phyloP scores from a whole-genome alignment of 2,888 invertebrate species.

The Mimumesa dahlbomi region DNA sequence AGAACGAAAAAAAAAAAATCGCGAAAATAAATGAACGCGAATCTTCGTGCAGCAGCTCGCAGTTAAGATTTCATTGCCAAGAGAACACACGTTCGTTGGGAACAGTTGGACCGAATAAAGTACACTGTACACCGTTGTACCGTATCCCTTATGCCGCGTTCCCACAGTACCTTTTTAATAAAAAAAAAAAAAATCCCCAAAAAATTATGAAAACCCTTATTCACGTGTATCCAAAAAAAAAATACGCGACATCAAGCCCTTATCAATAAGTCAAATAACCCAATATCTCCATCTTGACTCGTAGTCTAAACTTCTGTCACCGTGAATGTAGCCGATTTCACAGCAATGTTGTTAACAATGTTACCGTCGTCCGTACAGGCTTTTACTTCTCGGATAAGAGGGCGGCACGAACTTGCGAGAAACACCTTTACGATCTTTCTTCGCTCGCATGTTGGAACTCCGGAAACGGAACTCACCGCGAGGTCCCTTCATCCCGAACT shows the following conservation, averaged over 20 bases:
- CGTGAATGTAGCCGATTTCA: too few species aligned
- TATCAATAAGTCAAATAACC: too few species aligned
- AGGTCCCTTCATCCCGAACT: constrained; percentile 61
- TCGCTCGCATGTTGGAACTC: constrained; percentile 47
- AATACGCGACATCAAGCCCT: too few species aligned
- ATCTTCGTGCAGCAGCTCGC: constrained; percentile 5
- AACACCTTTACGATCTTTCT: constrained; percentile 14
- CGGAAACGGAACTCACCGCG: constrained; percentile 67
- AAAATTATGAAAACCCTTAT: too few species aligned
- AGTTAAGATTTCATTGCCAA: constrained; percentile 73
- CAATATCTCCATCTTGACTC: too few species aligned
- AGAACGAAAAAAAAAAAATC: constrained; percentile 13
- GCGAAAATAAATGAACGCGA: too few species aligned
- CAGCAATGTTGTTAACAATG: too few species aligned
- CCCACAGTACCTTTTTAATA: too few species aligned
- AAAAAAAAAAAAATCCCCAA: too few species aligned
- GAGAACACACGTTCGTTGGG: constrained; percentile 65
- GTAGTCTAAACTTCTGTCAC: too few species aligned
- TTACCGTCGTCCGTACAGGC: constrained; percentile 15
- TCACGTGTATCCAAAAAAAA: too few species aligned
- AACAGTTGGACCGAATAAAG: constrained; percentile 66
- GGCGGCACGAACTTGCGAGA: constrained; percentile 13
- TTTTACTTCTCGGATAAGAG: constrained; percentile 32
- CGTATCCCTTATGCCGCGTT: too few species aligned
- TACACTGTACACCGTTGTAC: constrained; percentile 22